Conservation (phyloP, 2,113 vertebrate genomes). For the Illadopsis cleaveri region DNA sequence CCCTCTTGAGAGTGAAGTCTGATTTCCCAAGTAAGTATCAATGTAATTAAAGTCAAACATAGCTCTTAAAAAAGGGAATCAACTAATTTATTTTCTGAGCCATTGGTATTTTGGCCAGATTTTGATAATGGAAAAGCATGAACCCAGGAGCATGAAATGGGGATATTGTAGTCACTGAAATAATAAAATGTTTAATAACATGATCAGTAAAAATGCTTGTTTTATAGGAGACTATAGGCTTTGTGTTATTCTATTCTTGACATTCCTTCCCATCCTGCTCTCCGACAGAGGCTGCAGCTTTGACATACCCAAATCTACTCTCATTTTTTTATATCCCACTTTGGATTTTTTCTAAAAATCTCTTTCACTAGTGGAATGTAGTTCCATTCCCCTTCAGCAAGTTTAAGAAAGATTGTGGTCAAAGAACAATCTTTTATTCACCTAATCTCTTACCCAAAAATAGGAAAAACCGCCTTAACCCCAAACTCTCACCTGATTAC, state of each 20-base stretch:
- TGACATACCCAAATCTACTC: neutral
- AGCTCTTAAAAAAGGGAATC: constrained; percentile 31
- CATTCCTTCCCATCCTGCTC: neutral
- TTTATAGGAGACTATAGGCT: neutral
- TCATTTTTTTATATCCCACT: neutral
- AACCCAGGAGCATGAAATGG: neutral
- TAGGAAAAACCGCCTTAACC: neutral
- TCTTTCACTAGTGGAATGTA: neutral
- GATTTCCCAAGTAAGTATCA: constrained; percentile 65
- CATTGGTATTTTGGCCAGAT: constrained; percentile 20
- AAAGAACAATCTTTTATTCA: neutral
- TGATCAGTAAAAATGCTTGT: neutral
- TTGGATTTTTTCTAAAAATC: neutral
- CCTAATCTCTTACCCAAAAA: neutral
- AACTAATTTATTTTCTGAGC: constrained; percentile 64
- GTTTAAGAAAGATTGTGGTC: neutral
- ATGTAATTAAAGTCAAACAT: constrained; percentile 70
- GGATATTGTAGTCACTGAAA: constrained; percentile 9
- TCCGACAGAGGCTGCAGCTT: neutral
- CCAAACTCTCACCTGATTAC: neutral
- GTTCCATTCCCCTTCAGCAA: neutral
- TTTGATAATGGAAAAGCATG: constrained; percentile 24
- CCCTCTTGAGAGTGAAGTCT: constrained; percentile 52
- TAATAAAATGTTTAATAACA: constrained; percentile 4
- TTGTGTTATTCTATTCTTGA: neutral